phyloP scores from a whole-genome alignment of 2,888 invertebrate species.

The Tetropium fuscum region DNA sequence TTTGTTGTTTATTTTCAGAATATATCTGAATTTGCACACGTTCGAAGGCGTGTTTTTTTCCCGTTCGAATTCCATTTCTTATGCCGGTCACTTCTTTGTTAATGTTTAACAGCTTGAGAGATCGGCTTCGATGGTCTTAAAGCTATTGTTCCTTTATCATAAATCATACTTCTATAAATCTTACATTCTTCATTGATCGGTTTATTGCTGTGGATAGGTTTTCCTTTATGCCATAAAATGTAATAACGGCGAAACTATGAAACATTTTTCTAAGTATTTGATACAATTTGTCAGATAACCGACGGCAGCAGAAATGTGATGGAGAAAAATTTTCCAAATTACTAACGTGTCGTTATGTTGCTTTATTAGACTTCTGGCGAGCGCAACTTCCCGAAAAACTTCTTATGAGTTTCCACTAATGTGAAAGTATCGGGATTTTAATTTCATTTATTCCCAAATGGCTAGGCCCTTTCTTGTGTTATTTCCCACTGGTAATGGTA shows the following conservation, averaged over 20 bases:
- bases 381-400: background rate
- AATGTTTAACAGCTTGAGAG: slow-evolving; percentile 20
- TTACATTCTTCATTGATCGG: slow-evolving; percentile 45
- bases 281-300: slow-evolving; percentile 45
- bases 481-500: no score
- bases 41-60: no score
- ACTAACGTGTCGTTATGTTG: slow-evolving; percentile 19
- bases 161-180: slow-evolving; percentile 58
- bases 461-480: no score
- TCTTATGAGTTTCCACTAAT: background rate
- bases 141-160: slow-evolving; percentile 51
- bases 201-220: slow-evolving; percentile 23
- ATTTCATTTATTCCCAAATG: no score
- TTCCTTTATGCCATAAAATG: slow-evolving; percentile 42
- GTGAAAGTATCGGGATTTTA: no score
- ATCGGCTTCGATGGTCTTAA: slow-evolving; percentile 26
- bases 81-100: slow-evolving; percentile 18
- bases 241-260: slow-evolving; percentile 49
- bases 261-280: slow-evolving; percentile 51
- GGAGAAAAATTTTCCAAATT: slow-evolving; percentile 26
- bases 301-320: slow-evolving; percentile 21
- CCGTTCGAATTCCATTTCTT: background rate
- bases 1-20: no score
- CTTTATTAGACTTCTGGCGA: background rate
- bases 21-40: no score